phyloP scores from a whole-genome alignment of 2,113 vertebrate species.

The sheep (Ovis aries) region ARS-UI_Ramb_v3.0 NC_056072.1:12170001-12170500 shows the following conservation, averaged over 20 bases:
- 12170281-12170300: constrained; percentile 95
- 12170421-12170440: neutral
- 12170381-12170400: neutral
- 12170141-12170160: neutral
- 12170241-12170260: constrained; percentile 96
- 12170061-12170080: constrained; percentile 80
- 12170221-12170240: constrained; percentile 96
- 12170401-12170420: neutral
- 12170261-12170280: constrained; percentile 94
- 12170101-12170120: neutral
- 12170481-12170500: neutral
- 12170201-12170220: constrained; percentile 92
- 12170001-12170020: constrained; percentile 97
- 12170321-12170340: constrained; percentile 83
- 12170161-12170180: neutral
- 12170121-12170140: neutral
- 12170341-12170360: constrained; percentile 85
- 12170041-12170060: constrained; percentile 94
- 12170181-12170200: neutral
- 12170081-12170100: neutral
- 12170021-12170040: constrained; percentile 97
- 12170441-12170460: neutral
- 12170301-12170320: constrained; percentile 89
- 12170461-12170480: neutral
- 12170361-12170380: constrained; percentile 23